These are phyloP conservation scores for Pelochelys cantorii DNA, from an alignment of 2,797 vertebrate species.

Conservation along the genomic window DNA sequence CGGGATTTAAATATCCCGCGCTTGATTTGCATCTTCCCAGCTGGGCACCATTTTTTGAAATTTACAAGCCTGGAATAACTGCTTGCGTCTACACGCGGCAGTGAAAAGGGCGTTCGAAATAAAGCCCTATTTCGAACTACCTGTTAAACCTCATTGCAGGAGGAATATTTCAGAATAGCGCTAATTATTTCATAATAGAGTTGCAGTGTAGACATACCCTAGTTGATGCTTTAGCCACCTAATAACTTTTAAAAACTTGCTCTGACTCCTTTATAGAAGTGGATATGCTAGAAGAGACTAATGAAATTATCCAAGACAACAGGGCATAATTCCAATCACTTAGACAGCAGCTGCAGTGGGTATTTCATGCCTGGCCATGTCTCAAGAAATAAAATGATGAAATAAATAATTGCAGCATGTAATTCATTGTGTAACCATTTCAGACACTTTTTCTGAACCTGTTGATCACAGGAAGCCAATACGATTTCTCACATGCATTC, in stretches of 20 bases:
- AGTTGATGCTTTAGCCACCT: neutral
- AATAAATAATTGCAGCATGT: neutral
- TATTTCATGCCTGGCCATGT: neutral
- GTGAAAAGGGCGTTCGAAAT: no score
- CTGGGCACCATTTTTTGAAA: no score
- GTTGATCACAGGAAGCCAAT: neutral
- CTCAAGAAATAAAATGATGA: constrained; percentile 10
- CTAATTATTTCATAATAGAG: no score
- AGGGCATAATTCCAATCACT: neutral
- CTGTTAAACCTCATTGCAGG: no score
- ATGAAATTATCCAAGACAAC: neutral
- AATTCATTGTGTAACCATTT: constrained; percentile 12
- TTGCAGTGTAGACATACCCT: no score
- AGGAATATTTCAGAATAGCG: no score
- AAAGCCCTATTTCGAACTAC: no score
- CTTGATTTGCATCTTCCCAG: no score
- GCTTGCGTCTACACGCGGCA: no score
- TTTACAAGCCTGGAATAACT: no score
- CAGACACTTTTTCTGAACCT: neutral
- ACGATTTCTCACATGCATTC: neutral
- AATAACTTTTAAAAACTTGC: neutral
- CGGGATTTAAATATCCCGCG: no score
- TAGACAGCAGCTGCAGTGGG: neutral
- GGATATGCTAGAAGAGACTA: neutral
- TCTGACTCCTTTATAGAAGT: neutral